Conservation (phyloP, 2,113 vertebrate species). For the Pteronura brasiliensis region DNA sequence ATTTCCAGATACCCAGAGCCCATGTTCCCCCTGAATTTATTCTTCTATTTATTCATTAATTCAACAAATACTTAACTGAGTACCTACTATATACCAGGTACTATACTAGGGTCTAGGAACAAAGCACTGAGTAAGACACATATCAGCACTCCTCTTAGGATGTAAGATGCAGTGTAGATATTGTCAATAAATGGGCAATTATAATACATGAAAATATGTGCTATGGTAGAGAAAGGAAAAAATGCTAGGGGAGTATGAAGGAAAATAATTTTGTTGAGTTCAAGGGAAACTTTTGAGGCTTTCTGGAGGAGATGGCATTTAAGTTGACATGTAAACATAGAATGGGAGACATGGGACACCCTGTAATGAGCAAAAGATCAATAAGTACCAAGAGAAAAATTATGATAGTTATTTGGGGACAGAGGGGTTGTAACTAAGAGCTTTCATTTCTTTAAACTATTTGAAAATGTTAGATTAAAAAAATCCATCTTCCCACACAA, state of each 20-base stretch:
- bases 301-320: background rate
- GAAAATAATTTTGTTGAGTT: background rate
- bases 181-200: background rate
- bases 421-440: background rate
- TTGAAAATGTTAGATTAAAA: conserved; percentile 14
- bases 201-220: background rate
- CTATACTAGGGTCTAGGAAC: background rate
- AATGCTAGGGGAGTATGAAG: background rate
- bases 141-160: background rate
- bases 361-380: background rate
- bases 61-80: conserved; percentile 1
- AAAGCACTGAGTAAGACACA: background rate
- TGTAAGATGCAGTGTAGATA: background rate
- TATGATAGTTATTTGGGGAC: background rate
- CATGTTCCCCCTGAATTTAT: background rate
- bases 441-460: background rate
- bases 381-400: background rate
- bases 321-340: background rate
- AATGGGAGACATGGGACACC: background rate
- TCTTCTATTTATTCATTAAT: background rate
- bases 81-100: background rate
- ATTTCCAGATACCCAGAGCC: background rate
- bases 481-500: background rate
- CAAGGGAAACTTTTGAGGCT: background rate
- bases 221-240: background rate